Conservation (phyloP, 2,797 vertebrate genomes). For the Falco peregrinus region DNA sequence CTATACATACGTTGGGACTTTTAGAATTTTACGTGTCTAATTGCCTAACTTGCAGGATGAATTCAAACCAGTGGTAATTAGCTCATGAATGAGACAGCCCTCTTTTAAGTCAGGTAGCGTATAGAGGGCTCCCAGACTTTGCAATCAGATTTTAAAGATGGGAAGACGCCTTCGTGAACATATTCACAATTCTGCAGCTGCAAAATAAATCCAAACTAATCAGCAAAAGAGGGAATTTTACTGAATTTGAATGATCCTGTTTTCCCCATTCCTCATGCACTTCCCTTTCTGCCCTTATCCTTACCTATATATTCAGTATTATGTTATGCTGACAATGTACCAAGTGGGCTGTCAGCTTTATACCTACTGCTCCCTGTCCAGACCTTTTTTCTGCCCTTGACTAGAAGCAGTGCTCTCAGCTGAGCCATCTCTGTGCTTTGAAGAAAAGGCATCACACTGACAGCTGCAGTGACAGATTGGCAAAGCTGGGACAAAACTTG, state of each 20-base stretch:
- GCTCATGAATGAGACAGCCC: background rate
- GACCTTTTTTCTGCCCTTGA: conserved; percentile 2
- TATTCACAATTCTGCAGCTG: background rate
- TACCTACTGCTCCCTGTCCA: background rate
- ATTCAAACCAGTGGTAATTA: background rate
- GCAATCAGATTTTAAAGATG: background rate
- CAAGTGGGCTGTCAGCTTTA: background rate
- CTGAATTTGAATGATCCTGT: background rate
- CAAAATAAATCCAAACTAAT: background rate
- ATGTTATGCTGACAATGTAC: background rate
- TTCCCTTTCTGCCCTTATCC: background rate
- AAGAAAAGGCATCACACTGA: conserved; percentile 32
- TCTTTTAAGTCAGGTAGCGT: background rate
- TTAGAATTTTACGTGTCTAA: background rate
- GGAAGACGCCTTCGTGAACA: background rate
- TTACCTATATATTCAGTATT: background rate
- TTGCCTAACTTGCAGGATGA: background rate
- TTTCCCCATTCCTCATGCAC: background rate
- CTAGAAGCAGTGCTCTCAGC: background rate
- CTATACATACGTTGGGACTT: background rate
- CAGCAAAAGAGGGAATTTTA: background rate
- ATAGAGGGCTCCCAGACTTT: background rate
- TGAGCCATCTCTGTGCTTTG: background rate
- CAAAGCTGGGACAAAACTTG: conserved; percentile 6
- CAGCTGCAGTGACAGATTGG: conserved; percentile 56